These are phyloP conservation scores for Pterophyllum scalare DNA, from an alignment of 2,113 vertebrate species.

Conservation along the genomic window DNA sequence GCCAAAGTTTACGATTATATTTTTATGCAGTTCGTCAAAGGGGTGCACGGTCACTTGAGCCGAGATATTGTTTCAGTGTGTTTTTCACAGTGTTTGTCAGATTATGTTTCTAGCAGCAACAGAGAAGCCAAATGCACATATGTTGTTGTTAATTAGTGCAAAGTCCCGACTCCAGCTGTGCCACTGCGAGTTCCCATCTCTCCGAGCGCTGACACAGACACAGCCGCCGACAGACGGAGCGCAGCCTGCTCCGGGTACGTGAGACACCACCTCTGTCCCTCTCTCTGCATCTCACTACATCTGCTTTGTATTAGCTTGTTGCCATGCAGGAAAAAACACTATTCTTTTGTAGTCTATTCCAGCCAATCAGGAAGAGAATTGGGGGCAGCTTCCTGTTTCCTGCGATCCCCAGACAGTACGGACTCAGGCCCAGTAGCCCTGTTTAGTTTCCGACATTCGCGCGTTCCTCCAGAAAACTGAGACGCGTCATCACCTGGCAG, in stretches of 20 bases:
- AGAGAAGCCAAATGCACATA: slow-evolving; percentile 42
- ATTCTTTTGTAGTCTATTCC: slow-evolving; percentile 80
- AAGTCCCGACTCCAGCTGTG: slow-evolving; percentile 65
- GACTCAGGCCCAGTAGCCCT: slow-evolving; percentile 47
- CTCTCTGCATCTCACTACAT: slow-evolving; percentile 65
- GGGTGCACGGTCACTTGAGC: neutral
- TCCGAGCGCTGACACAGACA: slow-evolving; percentile 26
- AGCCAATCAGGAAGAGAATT: slow-evolving; percentile 83
- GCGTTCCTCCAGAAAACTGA: slow-evolving; percentile 67
- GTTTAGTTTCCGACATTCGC: slow-evolving; percentile 82
- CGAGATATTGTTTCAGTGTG: neutral
- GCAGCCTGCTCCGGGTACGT: slow-evolving; percentile 54
- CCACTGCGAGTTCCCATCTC: slow-evolving; percentile 52
- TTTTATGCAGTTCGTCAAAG: neutral
- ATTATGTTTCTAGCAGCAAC: slow-evolving; percentile 21
- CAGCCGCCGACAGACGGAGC: slow-evolving; percentile 62
- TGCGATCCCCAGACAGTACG: slow-evolving; percentile 77
- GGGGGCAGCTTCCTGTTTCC: slow-evolving; percentile 87
- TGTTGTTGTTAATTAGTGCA: slow-evolving; percentile 62
- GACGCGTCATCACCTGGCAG: slow-evolving; percentile 62
- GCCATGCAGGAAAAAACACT: slow-evolving; percentile 80
- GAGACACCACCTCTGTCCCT: slow-evolving; percentile 66
- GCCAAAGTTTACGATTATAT: neutral
- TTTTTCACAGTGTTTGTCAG: slow-evolving; percentile 7
- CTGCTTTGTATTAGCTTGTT: slow-evolving; percentile 82